These are phyloP conservation scores for Molossus alvarezi DNA, from an alignment of 2,797 vertebrate species.

Conservation along the genomic window DNA sequence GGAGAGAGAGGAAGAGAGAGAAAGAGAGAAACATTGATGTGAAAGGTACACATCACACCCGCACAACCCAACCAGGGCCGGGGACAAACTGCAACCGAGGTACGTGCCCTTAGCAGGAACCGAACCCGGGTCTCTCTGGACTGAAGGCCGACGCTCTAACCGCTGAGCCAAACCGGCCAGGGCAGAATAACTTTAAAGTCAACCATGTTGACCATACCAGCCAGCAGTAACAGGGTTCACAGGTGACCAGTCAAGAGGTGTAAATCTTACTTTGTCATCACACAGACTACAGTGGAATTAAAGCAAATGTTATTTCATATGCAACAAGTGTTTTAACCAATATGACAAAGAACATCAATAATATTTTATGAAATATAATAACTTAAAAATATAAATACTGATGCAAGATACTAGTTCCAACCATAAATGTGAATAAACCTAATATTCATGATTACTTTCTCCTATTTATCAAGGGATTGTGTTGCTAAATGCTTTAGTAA, in stretches of 20 bases:
- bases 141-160: too few relatives aligned
- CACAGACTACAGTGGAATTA: not conserved
- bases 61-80: too few relatives aligned
- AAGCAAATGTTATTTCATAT: not conserved
- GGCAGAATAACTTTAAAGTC: not conserved
- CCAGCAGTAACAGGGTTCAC: not conserved
- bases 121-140: too few relatives aligned
- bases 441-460: not conserved
- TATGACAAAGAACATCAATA: not conserved
- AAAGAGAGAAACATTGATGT: too few relatives aligned
- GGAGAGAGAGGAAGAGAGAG: too few relatives aligned
- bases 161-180: too few relatives aligned
- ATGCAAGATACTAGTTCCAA: not conserved
- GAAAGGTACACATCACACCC: too few relatives aligned
- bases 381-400: not conserved
- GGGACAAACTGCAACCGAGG: too few relatives aligned
- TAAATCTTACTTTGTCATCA: not conserved
- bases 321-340: not conserved
- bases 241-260: not conserved
- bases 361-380: conserved; percentile 49
- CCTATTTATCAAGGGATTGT: conserved; percentile 22
- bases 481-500: not conserved
- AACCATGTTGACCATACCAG: not conserved
- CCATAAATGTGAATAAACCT: not conserved
- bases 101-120: too few relatives aligned